Evolutionary conservation across 1,140 invertebrate species (phyloP).

Genomic region (Hypothenemus hampei): DNA sequence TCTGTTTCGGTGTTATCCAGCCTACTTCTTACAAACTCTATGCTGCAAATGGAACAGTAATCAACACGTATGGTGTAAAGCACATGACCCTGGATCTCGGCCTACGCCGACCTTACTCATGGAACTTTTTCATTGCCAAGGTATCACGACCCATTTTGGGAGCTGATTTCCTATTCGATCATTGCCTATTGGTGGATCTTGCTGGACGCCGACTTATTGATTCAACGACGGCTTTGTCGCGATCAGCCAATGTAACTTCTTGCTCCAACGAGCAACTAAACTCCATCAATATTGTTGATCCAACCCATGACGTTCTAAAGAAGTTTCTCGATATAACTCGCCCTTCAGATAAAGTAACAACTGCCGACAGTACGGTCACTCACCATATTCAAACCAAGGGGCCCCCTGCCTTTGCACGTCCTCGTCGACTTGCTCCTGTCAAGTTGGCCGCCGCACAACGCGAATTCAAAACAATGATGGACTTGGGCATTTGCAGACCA

Average conservation of each 20-base stretch:
- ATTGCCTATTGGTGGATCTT: conserved; percentile 40
- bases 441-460: background rate
- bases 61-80: background rate
- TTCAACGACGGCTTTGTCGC: background rate
- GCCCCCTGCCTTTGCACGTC: background rate
- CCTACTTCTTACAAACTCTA: background rate
- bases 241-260: background rate
- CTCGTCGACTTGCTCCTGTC: background rate
- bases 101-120: conserved; percentile 32
- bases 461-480: background rate
- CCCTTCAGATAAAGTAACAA: background rate
- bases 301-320: background rate
- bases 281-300: background rate
- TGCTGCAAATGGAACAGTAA: background rate
- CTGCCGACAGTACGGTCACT: background rate
- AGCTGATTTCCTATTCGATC: conserved; percentile 43
- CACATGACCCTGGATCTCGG: background rate
- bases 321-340: background rate
- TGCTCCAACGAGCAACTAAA: too few relatives aligned
- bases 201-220: conserved; percentile 37
- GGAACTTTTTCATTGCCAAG: conserved; percentile 44
- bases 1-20: background rate
- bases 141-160: conserved; percentile 42
- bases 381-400: background rate
- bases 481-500: background rate